Evolutionary conservation across 2,888 invertebrate genomes (phyloP), one percentile per base, ranked within the genome.

Genomic region (Tachystola acroxantha): DNA sequence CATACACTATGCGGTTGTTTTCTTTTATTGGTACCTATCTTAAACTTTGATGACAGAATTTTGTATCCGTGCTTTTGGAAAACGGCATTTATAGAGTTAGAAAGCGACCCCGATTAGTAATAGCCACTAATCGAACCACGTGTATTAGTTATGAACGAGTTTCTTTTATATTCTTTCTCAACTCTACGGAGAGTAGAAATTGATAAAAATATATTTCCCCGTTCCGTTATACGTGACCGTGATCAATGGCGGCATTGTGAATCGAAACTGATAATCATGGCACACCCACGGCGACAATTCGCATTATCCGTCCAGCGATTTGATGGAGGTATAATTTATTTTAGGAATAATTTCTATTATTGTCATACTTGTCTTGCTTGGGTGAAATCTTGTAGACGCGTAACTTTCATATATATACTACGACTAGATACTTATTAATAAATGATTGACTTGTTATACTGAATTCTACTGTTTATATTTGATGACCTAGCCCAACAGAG

Each of bases 71-170:
- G 1, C 10, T 27, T 34, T 34, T 41, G 34, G 22, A 40, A 36
- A 40, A 30, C 24, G 10, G 6, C 19, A 30, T 36, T 35, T 37
- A n/a, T 29, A 19, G 19, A 4, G 30, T 30, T 40, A 33, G 37
- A 37, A 41, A 41, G 40, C 28, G 34, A 34, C 32, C 37, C 14
- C 32, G 29, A 36, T 39, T 36, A 25, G 28, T 32, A 36, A 39
- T 32, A 14, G 28, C 11, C 26, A 14, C 19, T 32, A 33, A 30
- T 32, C 19, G 24, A 29, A 35, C 10, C 10, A 16, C 19, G 19
- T 20, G 19, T n/a, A 24, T 34, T 27, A 24, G 7, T 29, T 29
- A 12, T 22, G 24, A 30, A 33, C 36, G 20, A 33, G 39, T 33
- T 36, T 12, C 25, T 33, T 28, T 39, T 10, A 12, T 16, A 16